Conservation (phyloP, 2,888 invertebrate genomes). For the Dione vanillae region DNA sequence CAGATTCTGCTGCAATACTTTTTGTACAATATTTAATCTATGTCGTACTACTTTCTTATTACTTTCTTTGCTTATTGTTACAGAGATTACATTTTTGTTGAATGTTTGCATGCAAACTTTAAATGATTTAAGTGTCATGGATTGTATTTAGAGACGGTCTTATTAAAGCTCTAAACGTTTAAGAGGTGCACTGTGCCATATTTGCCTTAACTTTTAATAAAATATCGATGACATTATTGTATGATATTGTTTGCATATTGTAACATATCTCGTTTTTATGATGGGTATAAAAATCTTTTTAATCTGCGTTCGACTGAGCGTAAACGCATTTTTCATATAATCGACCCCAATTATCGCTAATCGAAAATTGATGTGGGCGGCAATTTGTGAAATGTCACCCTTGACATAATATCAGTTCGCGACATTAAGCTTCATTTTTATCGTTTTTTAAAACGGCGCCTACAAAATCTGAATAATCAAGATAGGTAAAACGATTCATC, state of each 20-base stretch:
- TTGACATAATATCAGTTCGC: constrained; percentile 70
- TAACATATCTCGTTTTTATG: neutral
- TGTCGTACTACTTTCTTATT: too few species aligned
- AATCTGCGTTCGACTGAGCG: constrained; percentile 26
- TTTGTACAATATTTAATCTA: too few species aligned
- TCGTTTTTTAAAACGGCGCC: constrained; percentile 43
- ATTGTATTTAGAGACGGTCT: too few species aligned
- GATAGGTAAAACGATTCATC: constrained; percentile 28
- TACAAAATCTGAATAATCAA: constrained; percentile 35
- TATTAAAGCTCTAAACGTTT: neutral
- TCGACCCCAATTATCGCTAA: constrained; percentile 68
- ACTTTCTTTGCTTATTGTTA: too few species aligned
- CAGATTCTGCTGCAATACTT: too few species aligned
- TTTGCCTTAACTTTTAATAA: neutral
- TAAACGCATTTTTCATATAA: constrained; percentile 46
- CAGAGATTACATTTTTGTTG: too few species aligned
- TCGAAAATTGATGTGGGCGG: constrained; percentile 80
- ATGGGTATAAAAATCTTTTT: constrained; percentile 13
- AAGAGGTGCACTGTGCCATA: neutral
- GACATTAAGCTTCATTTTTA: constrained; percentile 61
- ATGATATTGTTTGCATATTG: neutral
- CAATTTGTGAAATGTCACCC: constrained; percentile 80
- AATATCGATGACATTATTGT: neutral
- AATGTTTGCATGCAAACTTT: too few species aligned
- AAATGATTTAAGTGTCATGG: too few species aligned